Evolutionary conservation across 2,113 vertebrate genomes (phyloP).

Genomic region (Pteruthius melanotis): DNA sequence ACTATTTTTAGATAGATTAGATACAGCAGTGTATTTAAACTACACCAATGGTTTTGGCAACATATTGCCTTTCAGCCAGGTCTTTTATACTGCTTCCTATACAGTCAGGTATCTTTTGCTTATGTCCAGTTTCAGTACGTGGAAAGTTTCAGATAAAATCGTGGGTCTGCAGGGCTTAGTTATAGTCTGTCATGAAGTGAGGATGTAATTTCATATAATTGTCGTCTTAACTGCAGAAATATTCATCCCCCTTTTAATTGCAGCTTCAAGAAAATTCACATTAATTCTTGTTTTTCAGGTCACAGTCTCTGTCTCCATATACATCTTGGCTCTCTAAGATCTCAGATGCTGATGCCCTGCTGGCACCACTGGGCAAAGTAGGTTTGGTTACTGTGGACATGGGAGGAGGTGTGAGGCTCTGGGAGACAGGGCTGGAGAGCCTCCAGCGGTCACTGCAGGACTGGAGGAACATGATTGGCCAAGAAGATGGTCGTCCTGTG

Average conservation of each 20-base stretch:
- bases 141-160: background rate
- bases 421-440: conserved; percentile 89
- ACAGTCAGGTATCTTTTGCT: background rate
- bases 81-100: background rate
- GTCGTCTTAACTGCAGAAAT: background rate
- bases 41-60: background rate
- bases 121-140: background rate
- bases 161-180: background rate
- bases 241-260: background rate
- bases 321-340: conserved; percentile 89
- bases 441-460: conserved; percentile 89
- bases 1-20: background rate
- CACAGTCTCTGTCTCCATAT: conserved; percentile 81
- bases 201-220: background rate
- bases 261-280: background rate
- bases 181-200: background rate
- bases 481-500: conserved; percentile 80
- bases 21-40: background rate
- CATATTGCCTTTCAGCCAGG: background rate
- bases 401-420: conserved; percentile 87
- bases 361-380: conserved; percentile 78
- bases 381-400: conserved; percentile 89
- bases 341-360: conserved; percentile 83
- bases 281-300: conserved; percentile 71
- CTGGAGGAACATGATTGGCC: conserved; percentile 94